Evolutionary conservation across 1,140 invertebrate species (phyloP).

Genomic region (Magallana gigas): DNA sequence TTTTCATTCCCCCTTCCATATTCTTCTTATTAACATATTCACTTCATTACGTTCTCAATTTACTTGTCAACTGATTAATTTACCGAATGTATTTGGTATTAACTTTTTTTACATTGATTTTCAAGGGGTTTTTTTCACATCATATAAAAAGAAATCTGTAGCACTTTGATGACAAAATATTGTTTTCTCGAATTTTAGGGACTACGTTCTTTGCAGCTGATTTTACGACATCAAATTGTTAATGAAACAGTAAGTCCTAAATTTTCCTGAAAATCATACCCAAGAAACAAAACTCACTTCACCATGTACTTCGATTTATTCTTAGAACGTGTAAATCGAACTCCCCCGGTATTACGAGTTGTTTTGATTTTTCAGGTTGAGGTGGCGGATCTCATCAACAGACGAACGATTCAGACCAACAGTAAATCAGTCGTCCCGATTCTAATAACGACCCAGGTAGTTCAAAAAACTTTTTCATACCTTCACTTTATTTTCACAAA

Average conservation of each 20-base stretch:
- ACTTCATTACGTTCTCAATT: neutral
- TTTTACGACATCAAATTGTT: constrained; percentile 66
- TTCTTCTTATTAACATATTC: neutral
- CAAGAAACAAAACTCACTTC: too few relatives aligned
- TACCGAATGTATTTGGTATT: too few relatives aligned
- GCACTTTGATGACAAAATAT: too few relatives aligned
- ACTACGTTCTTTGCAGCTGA: constrained; percentile 51
- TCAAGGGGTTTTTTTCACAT: too few relatives aligned
- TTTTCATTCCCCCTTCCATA: neutral
- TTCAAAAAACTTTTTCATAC: neutral
- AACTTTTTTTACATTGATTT: too few relatives aligned
- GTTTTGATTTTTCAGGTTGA: constrained; percentile 50
- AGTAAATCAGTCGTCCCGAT: constrained; percentile 55
- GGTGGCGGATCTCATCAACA: constrained; percentile 63
- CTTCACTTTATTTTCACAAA: constrained; percentile 4
- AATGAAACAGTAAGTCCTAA: constrained; percentile 55
- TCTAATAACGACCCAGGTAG: constrained; percentile 54
- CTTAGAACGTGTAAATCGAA: neutral
- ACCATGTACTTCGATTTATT: too few relatives aligned
- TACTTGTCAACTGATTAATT: too few relatives aligned
- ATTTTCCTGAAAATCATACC: neutral
- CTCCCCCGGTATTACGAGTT: neutral
- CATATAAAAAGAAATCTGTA: too few relatives aligned
- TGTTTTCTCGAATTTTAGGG: constrained; percentile 54
- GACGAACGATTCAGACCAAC: constrained; percentile 52